Conservation (phyloP, 2,113 vertebrate genomes). For the Eubucco bourcierii region DNA sequence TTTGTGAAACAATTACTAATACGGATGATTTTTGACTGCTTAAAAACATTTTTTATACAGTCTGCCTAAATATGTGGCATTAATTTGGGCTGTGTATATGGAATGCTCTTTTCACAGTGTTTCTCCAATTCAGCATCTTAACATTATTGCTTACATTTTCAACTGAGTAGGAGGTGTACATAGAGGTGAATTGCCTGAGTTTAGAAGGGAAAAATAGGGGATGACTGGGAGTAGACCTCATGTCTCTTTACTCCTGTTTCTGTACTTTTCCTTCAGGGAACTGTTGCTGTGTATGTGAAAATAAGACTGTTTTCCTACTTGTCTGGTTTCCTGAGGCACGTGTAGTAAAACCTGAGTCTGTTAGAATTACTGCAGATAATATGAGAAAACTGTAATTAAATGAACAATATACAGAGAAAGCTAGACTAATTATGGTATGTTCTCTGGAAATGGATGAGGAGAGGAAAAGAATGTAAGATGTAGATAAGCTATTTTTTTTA, state of each 20-base stretch:
- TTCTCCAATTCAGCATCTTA: neutral
- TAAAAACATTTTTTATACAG: neutral
- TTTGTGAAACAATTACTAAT: neutral
- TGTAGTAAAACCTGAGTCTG: neutral
- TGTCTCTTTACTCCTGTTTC: neutral
- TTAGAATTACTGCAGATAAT: neutral
- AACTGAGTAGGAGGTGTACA: neutral
- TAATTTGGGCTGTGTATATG: neutral
- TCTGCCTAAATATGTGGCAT: neutral
- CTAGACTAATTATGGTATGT: neutral
- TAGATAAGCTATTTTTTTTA: neutral
- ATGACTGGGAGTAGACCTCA: neutral
- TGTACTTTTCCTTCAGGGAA: neutral
- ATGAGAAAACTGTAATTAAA: conserved; percentile 38
- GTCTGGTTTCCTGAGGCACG: neutral
- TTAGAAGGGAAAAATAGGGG: neutral
- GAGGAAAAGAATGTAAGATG: neutral
- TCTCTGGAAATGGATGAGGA: neutral
- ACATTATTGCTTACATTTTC: neutral
- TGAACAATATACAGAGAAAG: neutral
- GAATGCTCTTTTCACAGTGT: neutral
- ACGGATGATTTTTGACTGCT: neutral
- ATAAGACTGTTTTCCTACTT: neutral
- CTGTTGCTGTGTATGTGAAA: neutral
- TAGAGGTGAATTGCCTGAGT: neutral